Percentiles rank a stretch among this genome's conserved stretches.
Evolutionary conservation across 1,140 invertebrate genomes (phyloP).

Genomic region (Bombus vancouverensis): DNA sequence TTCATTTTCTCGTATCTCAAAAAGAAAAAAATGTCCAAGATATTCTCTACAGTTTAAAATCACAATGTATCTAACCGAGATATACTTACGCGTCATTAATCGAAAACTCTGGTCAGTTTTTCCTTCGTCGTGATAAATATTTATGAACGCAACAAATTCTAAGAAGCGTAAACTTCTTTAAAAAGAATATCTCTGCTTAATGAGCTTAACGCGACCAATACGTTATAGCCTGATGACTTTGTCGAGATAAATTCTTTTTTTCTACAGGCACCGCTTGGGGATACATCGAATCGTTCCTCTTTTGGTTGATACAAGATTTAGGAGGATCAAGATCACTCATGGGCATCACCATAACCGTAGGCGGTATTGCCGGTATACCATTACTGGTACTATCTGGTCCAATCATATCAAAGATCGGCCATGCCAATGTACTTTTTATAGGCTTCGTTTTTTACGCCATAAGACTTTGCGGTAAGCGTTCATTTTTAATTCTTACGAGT

Average conservation of each 20-base stretch:
- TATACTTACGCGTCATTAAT: background rate
- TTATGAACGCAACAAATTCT: background rate
- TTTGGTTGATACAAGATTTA: constrained; percentile 92
- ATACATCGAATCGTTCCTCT: constrained; percentile 93
- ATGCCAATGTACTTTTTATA: constrained; percentile 92
- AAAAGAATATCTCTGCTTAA: background rate
- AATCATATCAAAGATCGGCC: constrained; percentile 90
- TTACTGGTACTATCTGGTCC: constrained; percentile 90
- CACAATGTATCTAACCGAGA: background rate
- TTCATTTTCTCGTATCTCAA: too few relatives aligned
- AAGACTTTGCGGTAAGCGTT: constrained; percentile 86
- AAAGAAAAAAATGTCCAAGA: background rate
- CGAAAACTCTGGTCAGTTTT: background rate
- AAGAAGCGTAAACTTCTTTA: background rate
- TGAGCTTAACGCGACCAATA: background rate
- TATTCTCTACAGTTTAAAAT: background rate
- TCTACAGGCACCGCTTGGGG: constrained; percentile 90
- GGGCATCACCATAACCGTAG: constrained; percentile 92
- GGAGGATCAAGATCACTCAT: constrained; percentile 91
- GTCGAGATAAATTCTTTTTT: constrained; percentile 15
- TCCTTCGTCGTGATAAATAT: background rate
- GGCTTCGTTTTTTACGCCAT: constrained; percentile 91
- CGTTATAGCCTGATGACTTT: background rate
- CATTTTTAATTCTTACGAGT: constrained; percentile 14
- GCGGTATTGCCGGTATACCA: constrained; percentile 90